Conservation (phyloP, 2,888 invertebrate species). For the Tupiocoris notatus region DNA sequence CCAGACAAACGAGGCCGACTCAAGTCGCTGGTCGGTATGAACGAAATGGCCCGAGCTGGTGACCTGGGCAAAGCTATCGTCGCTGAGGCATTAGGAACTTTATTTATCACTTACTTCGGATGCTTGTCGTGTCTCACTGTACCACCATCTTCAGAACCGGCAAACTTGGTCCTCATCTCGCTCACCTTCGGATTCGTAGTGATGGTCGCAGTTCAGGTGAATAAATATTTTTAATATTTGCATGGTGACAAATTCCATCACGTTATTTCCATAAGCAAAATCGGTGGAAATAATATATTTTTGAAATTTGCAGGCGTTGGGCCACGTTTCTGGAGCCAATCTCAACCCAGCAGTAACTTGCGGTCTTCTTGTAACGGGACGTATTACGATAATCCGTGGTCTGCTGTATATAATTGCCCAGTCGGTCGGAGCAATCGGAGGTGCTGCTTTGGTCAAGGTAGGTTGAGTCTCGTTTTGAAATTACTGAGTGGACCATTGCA, state of each 20-base stretch:
- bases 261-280: background rate
- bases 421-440: conserved; percentile 77
- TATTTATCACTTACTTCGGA: conserved; percentile 84
- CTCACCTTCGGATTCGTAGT: conserved; percentile 84
- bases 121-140: conserved; percentile 74
- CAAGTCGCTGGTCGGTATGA: conserved; percentile 49
- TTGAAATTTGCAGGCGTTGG: conserved; percentile 72
- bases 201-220: conserved; percentile 74
- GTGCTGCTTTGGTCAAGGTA: conserved; percentile 72
- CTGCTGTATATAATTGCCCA: conserved; percentile 79
- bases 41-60: conserved; percentile 49
- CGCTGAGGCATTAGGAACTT: conserved; percentile 84
- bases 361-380: conserved; percentile 75
- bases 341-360: conserved; percentile 89
- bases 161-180: conserved; percentile 67
- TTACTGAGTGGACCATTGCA: background rate
- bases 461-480: conserved; percentile 51
- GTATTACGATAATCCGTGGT: conserved; percentile 71
- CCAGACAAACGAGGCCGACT: conserved; percentile 44
- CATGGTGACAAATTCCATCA: no score
- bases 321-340: conserved; percentile 87
- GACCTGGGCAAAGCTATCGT: conserved; percentile 77
- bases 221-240: no score
- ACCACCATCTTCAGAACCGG: conserved; percentile 53
- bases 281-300: background rate